Conservation (phyloP, 2,888 invertebrate genomes). For the Trissolcus japonicus region DNA sequence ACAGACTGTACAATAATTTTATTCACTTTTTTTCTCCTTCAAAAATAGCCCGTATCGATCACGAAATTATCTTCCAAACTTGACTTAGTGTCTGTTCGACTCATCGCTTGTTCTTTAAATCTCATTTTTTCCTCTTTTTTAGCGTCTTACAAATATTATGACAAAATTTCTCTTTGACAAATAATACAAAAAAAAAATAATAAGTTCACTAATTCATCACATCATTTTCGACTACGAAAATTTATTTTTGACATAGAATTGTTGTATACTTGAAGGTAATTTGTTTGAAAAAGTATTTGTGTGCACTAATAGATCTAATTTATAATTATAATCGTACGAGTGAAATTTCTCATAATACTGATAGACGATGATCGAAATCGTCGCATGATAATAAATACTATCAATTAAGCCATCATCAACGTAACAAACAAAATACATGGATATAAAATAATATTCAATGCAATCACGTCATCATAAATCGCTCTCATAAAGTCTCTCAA, state of each 20-base stretch:
- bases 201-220: slow-evolving; percentile 7
- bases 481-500: slow-evolving; percentile 26
- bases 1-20: slow-evolving; percentile 65
- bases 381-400: slow-evolving; percentile 34
- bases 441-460: slow-evolving; percentile 12
- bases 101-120: not conserved
- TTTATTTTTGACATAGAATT: slow-evolving; percentile 6
- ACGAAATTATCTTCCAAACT: slow-evolving; percentile 56
- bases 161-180: slow-evolving; percentile 28
- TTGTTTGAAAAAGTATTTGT: not conserved
- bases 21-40: slow-evolving; percentile 36
- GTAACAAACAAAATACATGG: slow-evolving; percentile 12
- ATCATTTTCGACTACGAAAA: slow-evolving; percentile 7
- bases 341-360: slow-evolving; percentile 40
- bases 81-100: slow-evolving; percentile 20
- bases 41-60: slow-evolving; percentile 63
- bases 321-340: slow-evolving; percentile 7
- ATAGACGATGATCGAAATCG: slow-evolving; percentile 31
- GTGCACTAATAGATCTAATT: slow-evolving; percentile 5
- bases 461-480: slow-evolving; percentile 29
- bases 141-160: slow-evolving; percentile 32
- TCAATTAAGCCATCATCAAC: slow-evolving; percentile 13
- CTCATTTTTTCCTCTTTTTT: slow-evolving; percentile 5
- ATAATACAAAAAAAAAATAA: slow-evolving; percentile 25
- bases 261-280: not conserved